Evolutionary conservation across 2,113 vertebrate species (phyloP), one percentile per base, ranked within the genome.

Genomic region (Thermophis baileyi): DNA sequence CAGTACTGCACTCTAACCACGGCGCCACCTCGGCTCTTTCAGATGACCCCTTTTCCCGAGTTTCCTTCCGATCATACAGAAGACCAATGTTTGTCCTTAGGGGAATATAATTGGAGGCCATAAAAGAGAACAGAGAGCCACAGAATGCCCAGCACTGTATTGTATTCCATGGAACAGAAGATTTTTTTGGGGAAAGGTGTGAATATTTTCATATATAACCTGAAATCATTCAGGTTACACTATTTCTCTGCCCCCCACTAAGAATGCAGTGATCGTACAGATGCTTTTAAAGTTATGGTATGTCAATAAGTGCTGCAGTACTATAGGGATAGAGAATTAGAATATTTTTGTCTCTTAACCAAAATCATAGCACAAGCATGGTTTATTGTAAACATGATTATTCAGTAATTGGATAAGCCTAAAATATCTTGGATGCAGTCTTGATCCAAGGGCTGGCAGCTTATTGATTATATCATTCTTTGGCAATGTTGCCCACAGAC

Each of bases 391-490:
- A 97, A 97, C 94, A 97, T 94, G 95, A 96, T 97, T 97, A 96
- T 97, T 97, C 89, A 4, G 96, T 97, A 97, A 97, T 96, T 97
- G 96, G 95, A 96, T 97, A 97, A 97, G 96, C 96, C 93, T 93
- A 97, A 97, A 97, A 96, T 97, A 97, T 96, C 96, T 95, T 96
- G 96, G 95, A 97, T 97, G 35, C 92, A 95, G 91, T 81, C 94
- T 93, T 95, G 92, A 97, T 97, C 95, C 96, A 97, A 97, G 94
- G 95, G 95, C 89, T 97, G 97, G 96, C 96, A 97, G 95, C 94
- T 95, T 96, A 96, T 96, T 95, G 96, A 97, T 97, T 97, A 95
- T 97, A 96, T 97, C 96, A 96, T 95, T 97, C 92, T 95, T 95
- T 97, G 97, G 97, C 96, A 97, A 96, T 96, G 94, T 94, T 93